phyloP scores from a whole-genome alignment of 2,888 invertebrate genomes.

The Octonoba sinensis region DNA sequence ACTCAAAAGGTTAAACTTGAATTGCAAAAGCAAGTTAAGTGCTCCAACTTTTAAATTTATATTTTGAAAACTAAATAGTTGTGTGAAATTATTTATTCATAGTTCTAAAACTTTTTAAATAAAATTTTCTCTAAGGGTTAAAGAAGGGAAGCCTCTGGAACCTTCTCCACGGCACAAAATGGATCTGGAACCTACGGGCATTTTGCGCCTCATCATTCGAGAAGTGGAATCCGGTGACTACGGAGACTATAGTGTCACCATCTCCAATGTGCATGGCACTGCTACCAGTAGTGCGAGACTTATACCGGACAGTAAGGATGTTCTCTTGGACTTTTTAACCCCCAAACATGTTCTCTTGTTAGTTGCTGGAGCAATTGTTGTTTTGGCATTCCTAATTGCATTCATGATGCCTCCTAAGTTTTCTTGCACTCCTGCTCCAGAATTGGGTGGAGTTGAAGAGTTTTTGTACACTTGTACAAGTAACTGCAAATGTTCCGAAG shows the following conservation, averaged over 20 bases:
- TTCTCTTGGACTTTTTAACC: constrained; percentile 38
- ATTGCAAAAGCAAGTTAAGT: background rate
- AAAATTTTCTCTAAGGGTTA: constrained; percentile 68
- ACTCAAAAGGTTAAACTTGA: background rate
- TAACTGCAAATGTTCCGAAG: constrained; percentile 47
- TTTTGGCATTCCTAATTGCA: constrained; percentile 29
- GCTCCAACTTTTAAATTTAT: background rate
- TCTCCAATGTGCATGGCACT: constrained; percentile 85
- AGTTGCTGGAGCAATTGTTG: constrained; percentile 13
- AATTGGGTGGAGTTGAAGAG: constrained; percentile 41
- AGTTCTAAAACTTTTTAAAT: background rate
- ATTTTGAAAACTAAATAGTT: background rate
- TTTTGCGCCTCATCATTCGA: constrained; percentile 84
- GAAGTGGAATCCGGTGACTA: constrained; percentile 81
- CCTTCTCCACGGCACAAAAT: constrained; percentile 83
- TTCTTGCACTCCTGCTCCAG: constrained; percentile 27
- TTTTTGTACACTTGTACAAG: constrained; percentile 50
- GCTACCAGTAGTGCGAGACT: constrained; percentile 73
- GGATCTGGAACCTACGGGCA: constrained; percentile 79
- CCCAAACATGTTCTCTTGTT: constrained; percentile 19
- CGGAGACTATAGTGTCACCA: constrained; percentile 85
- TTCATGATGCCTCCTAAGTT: constrained; percentile 49
- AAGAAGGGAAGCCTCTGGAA: constrained; percentile 79
- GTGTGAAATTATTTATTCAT: background rate
- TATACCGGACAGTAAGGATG: constrained; percentile 80